Base-by-base conservation (phyloP, 2,888 invertebrate genomes). In the Drosophila hamatofila region DNA sequence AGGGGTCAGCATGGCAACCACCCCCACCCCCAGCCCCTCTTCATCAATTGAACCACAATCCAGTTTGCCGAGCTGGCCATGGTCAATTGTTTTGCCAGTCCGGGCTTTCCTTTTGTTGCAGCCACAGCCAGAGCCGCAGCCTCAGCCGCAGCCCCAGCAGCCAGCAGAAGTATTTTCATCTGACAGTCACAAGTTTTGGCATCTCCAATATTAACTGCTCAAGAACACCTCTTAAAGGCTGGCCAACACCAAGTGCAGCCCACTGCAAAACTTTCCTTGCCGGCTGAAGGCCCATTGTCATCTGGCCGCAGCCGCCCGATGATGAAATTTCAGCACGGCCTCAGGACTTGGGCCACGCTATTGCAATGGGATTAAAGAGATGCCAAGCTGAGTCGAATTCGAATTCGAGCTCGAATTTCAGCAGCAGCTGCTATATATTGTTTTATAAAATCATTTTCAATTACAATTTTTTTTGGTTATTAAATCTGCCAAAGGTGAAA, bases 161-260 rank as follows among this genome's bases (percentile, higher is more conserved):
- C 48, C 41, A 41, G 39, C 49, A 46, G 23, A 59, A 68, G 75
- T 46, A 60, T 41, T 65, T 70, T 61, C 49, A 64, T 57, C 75
- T 59, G 59, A 42, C 59, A 57, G 55, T 76, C 54, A 46, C 58
- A 71, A 71, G 51, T 72, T 71, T 77, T 63, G 59, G 62, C 62
- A 62, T 63, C 37, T 62, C 21, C 25, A 46, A 51, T 62, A 54
- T 63, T 72, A 77, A 44, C 72, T 25, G 42, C 49, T 60, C 9
- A 21, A 44, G 44, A 39, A 30, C 30, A 41, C 41, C 48, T 60
- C 30, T 51, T 58, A 41, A 48, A 39, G n/a, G 61, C 61, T 59
- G 58, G 48, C 68, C 68, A 42, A 30, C 35, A 46, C 51, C 39
- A 48, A 56, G 49, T 75, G 75, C 76, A 65, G n/a, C 30, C 9